Evolutionary conservation across 2,797 vertebrate species (phyloP).

Genomic region (Enteromius radiatus): DNA sequence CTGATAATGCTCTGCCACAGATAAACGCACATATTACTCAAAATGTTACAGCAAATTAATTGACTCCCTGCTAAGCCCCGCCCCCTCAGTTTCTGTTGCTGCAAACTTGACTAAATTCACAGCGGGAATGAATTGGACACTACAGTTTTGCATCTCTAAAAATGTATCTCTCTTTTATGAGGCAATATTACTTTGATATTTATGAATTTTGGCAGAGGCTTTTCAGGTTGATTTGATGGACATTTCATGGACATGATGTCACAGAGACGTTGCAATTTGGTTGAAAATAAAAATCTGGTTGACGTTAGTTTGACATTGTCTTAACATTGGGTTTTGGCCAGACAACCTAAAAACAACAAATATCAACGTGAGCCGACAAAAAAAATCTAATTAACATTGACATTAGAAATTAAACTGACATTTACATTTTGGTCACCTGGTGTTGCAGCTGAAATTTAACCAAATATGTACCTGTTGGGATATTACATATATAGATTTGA

Average conservation of each 20-base stretch:
- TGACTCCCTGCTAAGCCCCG: conserved; percentile 20
- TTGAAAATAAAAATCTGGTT: not conserved
- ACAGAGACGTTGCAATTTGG: no score
- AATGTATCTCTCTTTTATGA: not conserved
- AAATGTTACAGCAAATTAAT: conserved; percentile 47
- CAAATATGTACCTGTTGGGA: conserved; percentile 2
- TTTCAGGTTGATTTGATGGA: not conserved
- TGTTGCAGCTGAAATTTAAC: not conserved
- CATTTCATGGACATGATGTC: no score
- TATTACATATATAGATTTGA: not conserved
- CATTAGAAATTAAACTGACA: not conserved
- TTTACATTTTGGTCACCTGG: not conserved
- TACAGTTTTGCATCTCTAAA: not conserved
- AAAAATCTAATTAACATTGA: not conserved
- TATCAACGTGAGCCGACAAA: not conserved
- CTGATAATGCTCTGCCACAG: conserved; percentile 75
- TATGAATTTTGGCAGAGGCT: not conserved
- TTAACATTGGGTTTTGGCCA: not conserved
- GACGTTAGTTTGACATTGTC: not conserved
- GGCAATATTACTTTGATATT: not conserved
- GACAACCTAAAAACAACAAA: not conserved
- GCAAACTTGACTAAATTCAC: not conserved
- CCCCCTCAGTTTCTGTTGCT: not conserved
- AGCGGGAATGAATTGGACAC: not conserved
- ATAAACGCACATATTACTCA: conserved; percentile 53